These are phyloP conservation scores for Myotis pilosus DNA, from an alignment of 2,797 vertebrate genomes.

Conservation along the genomic window DNA sequence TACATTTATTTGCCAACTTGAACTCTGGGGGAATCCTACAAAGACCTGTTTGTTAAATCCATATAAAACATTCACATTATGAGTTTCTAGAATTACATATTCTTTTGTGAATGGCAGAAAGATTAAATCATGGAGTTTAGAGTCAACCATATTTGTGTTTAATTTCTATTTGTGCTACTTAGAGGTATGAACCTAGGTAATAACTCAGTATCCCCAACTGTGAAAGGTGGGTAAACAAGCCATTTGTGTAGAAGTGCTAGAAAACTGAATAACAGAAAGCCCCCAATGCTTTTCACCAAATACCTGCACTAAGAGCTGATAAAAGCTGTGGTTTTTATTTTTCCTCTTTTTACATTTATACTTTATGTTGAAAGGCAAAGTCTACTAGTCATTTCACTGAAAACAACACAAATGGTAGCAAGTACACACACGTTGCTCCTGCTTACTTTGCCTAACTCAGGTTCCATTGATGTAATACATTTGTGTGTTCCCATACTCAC, in stretches of 20 bases:
- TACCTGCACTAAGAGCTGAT: neutral
- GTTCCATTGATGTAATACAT: too few species aligned
- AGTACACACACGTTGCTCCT: rapidly evolving
- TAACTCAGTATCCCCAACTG: neutral
- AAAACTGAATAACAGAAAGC: neutral
- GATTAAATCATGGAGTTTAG: neutral
- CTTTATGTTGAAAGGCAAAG: neutral
- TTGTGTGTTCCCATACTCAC: neutral
- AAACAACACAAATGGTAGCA: neutral
- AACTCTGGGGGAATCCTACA: neutral
- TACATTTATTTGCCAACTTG: neutral
- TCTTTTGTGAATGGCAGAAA: neutral
- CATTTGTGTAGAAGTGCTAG: rapidly evolving
- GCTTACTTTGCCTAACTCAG: neutral
- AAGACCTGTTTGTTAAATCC: neutral
- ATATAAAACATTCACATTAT: neutral
- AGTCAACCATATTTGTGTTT: neutral
- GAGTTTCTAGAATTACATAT: neutral
- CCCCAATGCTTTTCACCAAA: neutral
- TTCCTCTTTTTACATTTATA: neutral
- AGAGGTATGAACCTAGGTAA: neutral
- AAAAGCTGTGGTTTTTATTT: neutral
- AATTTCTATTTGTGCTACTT: neutral
- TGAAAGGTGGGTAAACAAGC: neutral
- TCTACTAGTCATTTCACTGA: neutral